Conservation (phyloP, 2,888 invertebrate species). For the Spodoptera littoralis region DNA sequence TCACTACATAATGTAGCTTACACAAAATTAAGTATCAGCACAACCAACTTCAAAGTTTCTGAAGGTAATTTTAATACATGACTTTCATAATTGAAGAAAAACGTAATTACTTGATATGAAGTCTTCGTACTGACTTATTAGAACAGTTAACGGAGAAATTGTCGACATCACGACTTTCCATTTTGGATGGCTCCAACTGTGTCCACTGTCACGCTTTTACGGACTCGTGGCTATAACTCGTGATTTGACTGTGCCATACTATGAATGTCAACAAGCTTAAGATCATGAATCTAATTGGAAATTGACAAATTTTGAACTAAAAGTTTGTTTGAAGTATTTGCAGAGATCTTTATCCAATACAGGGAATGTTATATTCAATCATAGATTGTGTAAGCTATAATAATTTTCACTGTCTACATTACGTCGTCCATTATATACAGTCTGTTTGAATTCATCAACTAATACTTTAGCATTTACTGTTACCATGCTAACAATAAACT, state of each 20-base stretch:
- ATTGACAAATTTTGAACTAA: background rate
- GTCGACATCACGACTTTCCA: constrained; percentile 58
- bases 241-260: constrained; percentile 32
- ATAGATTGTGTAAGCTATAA: too few relatives aligned
- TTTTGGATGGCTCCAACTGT: constrained; percentile 50
- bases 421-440: too few relatives aligned
- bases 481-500: too few relatives aligned
- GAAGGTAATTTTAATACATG: background rate
- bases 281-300: background rate
- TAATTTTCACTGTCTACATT: too few relatives aligned
- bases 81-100: constrained; percentile 14
- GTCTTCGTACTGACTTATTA: constrained; percentile 23
- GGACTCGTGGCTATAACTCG: constrained; percentile 41
- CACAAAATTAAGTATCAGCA: too few relatives aligned
- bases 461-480: too few relatives aligned
- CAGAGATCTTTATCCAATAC: too few relatives aligned
- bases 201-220: constrained; percentile 62
- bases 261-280: constrained; percentile 32
- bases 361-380: too few relatives aligned
- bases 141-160: constrained; percentile 51
- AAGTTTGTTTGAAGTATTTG: too few relatives aligned
- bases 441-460: too few relatives aligned
- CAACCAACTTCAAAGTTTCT: too few relatives aligned
- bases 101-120: constrained; percentile 23
- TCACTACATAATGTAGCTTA: too few relatives aligned